A percentile compares a stretch with the other conserved stretches of the same genome.
phyloP scores from a whole-genome alignment of 2,888 invertebrate genomes.

The Vandiemenella viatica region DNA sequence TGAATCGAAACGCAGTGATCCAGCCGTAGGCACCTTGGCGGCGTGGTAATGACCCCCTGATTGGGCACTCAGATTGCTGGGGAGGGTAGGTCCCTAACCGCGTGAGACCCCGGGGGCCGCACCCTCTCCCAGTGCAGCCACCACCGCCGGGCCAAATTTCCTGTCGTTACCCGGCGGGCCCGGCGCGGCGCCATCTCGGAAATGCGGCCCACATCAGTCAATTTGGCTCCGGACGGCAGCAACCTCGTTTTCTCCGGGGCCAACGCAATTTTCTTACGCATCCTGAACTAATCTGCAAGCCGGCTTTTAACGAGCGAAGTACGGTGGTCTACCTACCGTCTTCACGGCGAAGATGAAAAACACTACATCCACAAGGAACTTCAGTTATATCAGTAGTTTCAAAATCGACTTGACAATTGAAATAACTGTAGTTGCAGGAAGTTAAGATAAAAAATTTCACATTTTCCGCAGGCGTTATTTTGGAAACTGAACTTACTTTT shows the following conservation, averaged over 20 bases:
- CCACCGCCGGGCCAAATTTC: constrained; percentile 12
- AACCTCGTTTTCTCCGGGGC: constrained; percentile 11
- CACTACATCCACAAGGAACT: no score
- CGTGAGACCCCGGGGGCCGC: background rate
- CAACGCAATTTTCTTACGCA: constrained; percentile 18
- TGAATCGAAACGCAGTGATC: no score
- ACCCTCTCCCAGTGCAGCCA: background rate
- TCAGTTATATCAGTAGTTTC: no score
- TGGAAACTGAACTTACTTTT: no score
- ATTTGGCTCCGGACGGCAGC: constrained; percentile 8
- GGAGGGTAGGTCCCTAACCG: background rate
- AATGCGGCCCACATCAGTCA: constrained; percentile 12
- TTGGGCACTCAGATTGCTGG: background rate
- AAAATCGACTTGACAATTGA: no score
- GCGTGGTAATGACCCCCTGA: background rate
- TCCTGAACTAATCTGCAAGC: constrained; percentile 16
- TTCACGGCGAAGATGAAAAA: no score
- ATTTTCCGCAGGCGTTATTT: no score
- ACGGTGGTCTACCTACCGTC: no score
- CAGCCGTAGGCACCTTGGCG: no score
- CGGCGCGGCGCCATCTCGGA: constrained; percentile 4
- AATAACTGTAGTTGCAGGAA: no score
- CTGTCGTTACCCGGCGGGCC: constrained; percentile 10
- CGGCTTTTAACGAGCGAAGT: no score
- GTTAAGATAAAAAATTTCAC: no score